Percentiles rank a stretch among this genome's conserved stretches.
phyloP scores from a whole-genome alignment of 2,797 vertebrate genomes.

The Leucoraja ocellata region DNA sequence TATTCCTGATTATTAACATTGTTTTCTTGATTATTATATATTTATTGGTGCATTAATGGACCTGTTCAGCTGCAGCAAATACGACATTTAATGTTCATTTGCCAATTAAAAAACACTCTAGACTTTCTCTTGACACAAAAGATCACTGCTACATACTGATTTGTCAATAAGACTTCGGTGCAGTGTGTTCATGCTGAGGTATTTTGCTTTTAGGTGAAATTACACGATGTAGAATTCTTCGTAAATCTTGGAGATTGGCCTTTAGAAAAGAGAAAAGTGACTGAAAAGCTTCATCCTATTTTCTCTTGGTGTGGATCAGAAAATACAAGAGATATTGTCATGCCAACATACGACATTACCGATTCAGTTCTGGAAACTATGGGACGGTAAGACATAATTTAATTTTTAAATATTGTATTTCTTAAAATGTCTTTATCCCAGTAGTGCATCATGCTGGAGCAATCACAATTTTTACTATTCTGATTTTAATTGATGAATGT shows the following conservation, averaged over 20 bases:
- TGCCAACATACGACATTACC: constrained; percentile 95
- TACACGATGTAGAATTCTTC: constrained; percentile 91
- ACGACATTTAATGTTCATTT: too few relatives aligned
- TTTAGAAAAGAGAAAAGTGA: constrained; percentile 77
- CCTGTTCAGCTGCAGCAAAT: too few relatives aligned
- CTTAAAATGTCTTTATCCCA: neutral
- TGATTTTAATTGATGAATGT: neutral
- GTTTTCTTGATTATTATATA: too few relatives aligned
- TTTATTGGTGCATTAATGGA: too few relatives aligned
- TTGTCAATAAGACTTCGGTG: neutral
- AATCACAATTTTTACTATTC: neutral
- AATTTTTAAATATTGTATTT: neutral
- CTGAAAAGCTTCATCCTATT: constrained; percentile 74
- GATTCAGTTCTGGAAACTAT: constrained; percentile 94
- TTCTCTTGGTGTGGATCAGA: constrained; percentile 96
- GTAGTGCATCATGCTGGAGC: too few relatives aligned
- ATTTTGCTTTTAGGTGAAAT: constrained; percentile 66
- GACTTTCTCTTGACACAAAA: neutral
- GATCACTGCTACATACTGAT: neutral
- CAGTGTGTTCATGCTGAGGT: constrained; percentile 39
- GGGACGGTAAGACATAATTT: constrained; percentile 73
- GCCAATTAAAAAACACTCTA: too few relatives aligned
- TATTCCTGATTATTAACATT: too few relatives aligned
- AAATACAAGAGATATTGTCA: constrained; percentile 88
- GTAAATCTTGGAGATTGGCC: constrained; percentile 97